phyloP scores from a whole-genome alignment of 2,888 invertebrate genomes.

The Mantis religiosa region DNA sequence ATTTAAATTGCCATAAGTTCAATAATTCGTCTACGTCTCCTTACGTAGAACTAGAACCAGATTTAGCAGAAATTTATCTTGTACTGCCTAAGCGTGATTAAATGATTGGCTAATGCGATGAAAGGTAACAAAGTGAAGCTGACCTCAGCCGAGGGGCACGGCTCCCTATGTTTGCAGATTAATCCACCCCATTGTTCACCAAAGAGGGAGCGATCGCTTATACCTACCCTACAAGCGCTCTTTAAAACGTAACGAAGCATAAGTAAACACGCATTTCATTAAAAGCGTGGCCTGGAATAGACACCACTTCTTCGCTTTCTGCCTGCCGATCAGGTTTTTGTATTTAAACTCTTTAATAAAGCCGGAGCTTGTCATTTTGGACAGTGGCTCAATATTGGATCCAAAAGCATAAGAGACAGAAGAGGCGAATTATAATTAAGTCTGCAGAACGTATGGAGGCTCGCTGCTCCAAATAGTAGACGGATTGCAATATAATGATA shows the following conservation, averaged over 20 bases:
- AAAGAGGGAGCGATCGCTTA: neutral
- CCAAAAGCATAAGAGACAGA: neutral
- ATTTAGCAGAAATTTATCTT: neutral
- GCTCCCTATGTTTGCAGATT: slow-evolving; percentile 15
- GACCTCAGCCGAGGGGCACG: too few relatives aligned
- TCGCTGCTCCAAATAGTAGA: too few relatives aligned
- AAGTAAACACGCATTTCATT: slow-evolving; percentile 13
- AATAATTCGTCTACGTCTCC: too few relatives aligned
- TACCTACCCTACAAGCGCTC: neutral
- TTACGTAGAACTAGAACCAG: too few relatives aligned
- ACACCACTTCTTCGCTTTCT: neutral
- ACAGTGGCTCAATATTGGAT: neutral
- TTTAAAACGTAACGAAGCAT: slow-evolving; percentile 15
- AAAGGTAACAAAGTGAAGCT: neutral
- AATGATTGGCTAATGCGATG: neutral
- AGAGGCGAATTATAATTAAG: too few relatives aligned
- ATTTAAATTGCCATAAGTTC: too few relatives aligned
- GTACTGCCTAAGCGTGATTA: neutral
- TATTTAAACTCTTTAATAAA: neutral
- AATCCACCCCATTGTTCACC: slow-evolving; percentile 9
- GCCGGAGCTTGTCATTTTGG: neutral
- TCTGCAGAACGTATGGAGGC: too few relatives aligned
- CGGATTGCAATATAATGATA: too few relatives aligned
- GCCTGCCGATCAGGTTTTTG: neutral
- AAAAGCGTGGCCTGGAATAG: neutral